A percentile compares a stretch with the other conserved stretches of the same genome.
phyloP scores from a whole-genome alignment of 2,113 vertebrate genomes.

The Antigone vipio region DNA sequence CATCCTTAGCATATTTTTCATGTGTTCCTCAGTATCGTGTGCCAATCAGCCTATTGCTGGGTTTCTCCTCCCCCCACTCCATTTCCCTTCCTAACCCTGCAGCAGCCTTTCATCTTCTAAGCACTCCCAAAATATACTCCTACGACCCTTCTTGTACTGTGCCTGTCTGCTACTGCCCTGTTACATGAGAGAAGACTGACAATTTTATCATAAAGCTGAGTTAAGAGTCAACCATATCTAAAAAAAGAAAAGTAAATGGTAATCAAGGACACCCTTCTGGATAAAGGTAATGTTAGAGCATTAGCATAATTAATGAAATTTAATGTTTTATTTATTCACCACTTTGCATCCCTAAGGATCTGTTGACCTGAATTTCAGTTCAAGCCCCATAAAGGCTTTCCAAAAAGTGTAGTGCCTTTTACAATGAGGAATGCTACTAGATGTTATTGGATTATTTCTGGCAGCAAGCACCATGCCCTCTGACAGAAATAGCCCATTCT shows the following conservation, averaged over 20 bases:
- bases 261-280: neutral
- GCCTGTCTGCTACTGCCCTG: neutral
- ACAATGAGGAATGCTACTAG: neutral
- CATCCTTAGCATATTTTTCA: neutral
- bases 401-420: neutral
- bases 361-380: neutral
- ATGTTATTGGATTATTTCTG: neutral
- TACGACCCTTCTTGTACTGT: neutral
- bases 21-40: neutral
- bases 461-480: neutral
- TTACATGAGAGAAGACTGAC: neutral
- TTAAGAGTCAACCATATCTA: neutral
- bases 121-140: neutral
- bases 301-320: neutral
- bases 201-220: neutral
- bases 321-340: neutral
- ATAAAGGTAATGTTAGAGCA: neutral
- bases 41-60: neutral
- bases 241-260: neutral
- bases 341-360: neutral
- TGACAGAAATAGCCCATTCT: neutral
- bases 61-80: neutral
- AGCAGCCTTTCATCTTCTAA: neutral
- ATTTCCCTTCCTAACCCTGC: neutral
- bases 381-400: neutral